A percentile compares a stretch with the other conserved stretches of the same genome.
Evolutionary conservation across 2,113 vertebrate genomes (phyloP).

Genomic region (Lamprotornis superbus): DNA sequence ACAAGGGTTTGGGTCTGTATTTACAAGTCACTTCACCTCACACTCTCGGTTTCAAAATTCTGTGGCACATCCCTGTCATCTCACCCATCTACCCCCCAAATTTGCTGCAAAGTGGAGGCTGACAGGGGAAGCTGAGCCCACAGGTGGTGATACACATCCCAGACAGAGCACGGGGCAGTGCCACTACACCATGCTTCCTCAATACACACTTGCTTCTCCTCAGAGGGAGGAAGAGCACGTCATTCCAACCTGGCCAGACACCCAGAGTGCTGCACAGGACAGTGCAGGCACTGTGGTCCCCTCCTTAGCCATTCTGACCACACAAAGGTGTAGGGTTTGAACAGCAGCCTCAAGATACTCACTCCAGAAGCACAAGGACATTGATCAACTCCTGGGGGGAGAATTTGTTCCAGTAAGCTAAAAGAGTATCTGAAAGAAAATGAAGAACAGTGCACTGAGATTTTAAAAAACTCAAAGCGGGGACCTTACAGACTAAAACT

Average conservation of each 20-base stretch:
- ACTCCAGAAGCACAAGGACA: conserved; percentile 91
- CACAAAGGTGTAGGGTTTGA: neutral
- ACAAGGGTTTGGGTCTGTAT: neutral
- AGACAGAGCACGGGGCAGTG: neutral
- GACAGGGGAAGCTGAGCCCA: neutral
- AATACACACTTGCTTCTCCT: neutral
- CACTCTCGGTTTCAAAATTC: neutral
- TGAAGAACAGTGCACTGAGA: neutral
- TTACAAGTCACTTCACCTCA: neutral
- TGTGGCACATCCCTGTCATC: neutral
- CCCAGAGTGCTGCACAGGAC: neutral
- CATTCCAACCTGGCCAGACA: neutral
- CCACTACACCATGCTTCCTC: neutral
- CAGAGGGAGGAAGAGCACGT: neutral
- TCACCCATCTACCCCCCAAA: neutral
- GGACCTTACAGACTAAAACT: neutral
- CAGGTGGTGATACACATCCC: neutral
- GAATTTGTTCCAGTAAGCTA: conserved; percentile 93
- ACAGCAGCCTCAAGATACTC: conserved; percentile 63
- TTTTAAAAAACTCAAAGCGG: neutral
- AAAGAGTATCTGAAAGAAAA: conserved; percentile 83
- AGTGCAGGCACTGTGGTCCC: rapidly evolving
- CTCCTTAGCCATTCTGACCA: neutral
- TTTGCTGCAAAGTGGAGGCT: neutral
- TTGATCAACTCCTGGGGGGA: conserved; percentile 90